Evolutionary conservation across 2,797 vertebrate genomes (phyloP), one percentile per base, ranked within the genome.

Genomic region (Taeniopygia guttata): DNA sequence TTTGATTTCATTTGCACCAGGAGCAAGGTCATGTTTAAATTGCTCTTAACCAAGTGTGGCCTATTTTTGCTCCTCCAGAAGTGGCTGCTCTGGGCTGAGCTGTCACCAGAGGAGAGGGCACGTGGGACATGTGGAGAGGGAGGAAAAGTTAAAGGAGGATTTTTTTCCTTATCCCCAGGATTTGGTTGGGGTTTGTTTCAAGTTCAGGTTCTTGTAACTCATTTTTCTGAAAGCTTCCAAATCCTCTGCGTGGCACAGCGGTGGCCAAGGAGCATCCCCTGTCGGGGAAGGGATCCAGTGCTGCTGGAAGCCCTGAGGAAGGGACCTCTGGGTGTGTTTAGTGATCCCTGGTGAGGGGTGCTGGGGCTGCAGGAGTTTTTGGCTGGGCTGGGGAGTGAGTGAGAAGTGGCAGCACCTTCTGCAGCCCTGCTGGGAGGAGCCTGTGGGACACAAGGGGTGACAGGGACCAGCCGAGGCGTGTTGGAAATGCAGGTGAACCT

Each of bases 1-100:
- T 78, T 89, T 67, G 64, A 80, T 83, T 76, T 36, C 56, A 32
- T 90, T 76, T 92, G 77, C 67, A 59, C 87, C 79, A 25, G 81
- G 63, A 90, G 81, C 43, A 70, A 66, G 85, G 52, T 67, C 72
- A 21, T 43, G 68, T 95, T 94, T 76, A 18, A 87, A 84, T 67
- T 67, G 81, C 75, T 73, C 14, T 84, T 82, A 90, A 87, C 55
- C 29, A 59, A 90, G 84, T 6, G 52, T 78, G 87, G 45, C 77
- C 83, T 78, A 68, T 68, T 95, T 91, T 22, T n/a, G 77, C 66
- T 78, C 26, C 26, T 46, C 7, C 26, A 63, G 51, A 66, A 79
- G 67, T 32, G 67, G 78, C 78, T 84, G 59, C 83, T 82, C 69
- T 7, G 42, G 79, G 74, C 42, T n/a, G 55, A 64, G 70, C 81